Base-by-base conservation (phyloP, 2,797 vertebrate species). In the Eupleurogrammus muticus region DNA sequence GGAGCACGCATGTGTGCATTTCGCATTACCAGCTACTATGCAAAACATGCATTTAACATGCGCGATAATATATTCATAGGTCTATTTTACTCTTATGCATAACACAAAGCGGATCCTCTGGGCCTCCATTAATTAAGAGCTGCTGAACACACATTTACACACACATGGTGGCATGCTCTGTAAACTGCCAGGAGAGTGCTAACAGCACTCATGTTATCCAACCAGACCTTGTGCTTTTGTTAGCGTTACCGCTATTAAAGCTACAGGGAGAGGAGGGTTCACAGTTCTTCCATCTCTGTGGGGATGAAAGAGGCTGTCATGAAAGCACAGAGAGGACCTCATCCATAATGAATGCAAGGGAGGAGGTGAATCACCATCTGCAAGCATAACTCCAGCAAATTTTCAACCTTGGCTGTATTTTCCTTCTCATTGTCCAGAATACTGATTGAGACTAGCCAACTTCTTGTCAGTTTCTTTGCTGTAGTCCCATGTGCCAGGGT, bases 81-180 rank as follows among this genome's bases (percentile, higher is more conserved):
- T 69, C 75, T 88, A 58, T 82, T 90, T 90, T 82, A 79, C 77
- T 48, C 73, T 82, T 77, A 75, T 82, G 74, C 83, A 87, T 85
- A 89, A 85, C 80, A 74, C 78, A 86, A 73, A n/a, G 54, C 51
- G 72, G 62, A 61, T 83, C 79, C 82, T 80, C 32, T 0, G 44
- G 85, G 79, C 75, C 72, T 77, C 75, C 63, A 73, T 87, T 89
- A 89, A 90, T 90, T 89, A 91, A 87, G 77, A 88, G 54, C 79
- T 66, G 77, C 87, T 89, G 83, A 91, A 85, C 75, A 85, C 81
- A 88, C 77, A 82, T 86, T 88, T 85, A 56, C 62, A 77, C 83
- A 75, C 75, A 70, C 61, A 72, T n/a, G 40, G 58, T 72, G 70
- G 65, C 74, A 23, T 84, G 83, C 82, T 84, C 60, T 81, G 46